These are phyloP conservation scores for Dissostichus mawsoni DNA, from an alignment of 2,113 vertebrate species.

Conservation along the genomic window DNA sequence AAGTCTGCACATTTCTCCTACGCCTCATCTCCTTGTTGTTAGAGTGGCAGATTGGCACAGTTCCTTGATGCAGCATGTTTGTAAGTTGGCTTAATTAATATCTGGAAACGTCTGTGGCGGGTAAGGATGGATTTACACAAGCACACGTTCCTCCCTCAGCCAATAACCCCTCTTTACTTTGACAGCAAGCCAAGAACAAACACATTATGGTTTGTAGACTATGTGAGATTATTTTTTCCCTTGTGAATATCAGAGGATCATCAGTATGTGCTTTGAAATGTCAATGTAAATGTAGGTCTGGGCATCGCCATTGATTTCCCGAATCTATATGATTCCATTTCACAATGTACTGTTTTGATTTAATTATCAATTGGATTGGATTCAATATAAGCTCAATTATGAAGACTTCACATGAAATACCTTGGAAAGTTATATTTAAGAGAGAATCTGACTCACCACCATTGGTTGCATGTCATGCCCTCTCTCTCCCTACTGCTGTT, in stretches of 20 bases:
- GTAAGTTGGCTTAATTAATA: conserved; percentile 80
- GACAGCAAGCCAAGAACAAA: conserved; percentile 70
- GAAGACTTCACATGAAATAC: too few species aligned
- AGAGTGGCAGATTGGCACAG: conserved; percentile 74
- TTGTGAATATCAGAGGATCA: conserved; percentile 29
- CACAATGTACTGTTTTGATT: too few species aligned
- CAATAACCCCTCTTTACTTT: conserved; percentile 60
- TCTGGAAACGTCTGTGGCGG: conserved; percentile 62
- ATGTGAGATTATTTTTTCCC: conserved; percentile 23
- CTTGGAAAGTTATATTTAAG: too few species aligned
- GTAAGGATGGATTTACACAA: conserved; percentile 69
- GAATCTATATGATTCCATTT: too few species aligned
- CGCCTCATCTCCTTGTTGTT: conserved; percentile 54
- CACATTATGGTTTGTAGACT: conserved; percentile 30
- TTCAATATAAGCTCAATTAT: too few species aligned
- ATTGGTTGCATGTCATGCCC: too few species aligned
- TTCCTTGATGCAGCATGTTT: conserved; percentile 76
- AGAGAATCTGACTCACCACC: too few species aligned
- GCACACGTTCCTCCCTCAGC: conserved; percentile 57
- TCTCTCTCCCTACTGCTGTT: too few species aligned
- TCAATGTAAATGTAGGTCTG: not conserved
- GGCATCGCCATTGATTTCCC: too few species aligned
- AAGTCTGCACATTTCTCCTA: conserved; percentile 44
- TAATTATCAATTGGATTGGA: too few species aligned
- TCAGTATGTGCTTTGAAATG: not conserved